Conservation (phyloP, 2,888 invertebrate species). For the Drosophila prostipennis region DNA sequence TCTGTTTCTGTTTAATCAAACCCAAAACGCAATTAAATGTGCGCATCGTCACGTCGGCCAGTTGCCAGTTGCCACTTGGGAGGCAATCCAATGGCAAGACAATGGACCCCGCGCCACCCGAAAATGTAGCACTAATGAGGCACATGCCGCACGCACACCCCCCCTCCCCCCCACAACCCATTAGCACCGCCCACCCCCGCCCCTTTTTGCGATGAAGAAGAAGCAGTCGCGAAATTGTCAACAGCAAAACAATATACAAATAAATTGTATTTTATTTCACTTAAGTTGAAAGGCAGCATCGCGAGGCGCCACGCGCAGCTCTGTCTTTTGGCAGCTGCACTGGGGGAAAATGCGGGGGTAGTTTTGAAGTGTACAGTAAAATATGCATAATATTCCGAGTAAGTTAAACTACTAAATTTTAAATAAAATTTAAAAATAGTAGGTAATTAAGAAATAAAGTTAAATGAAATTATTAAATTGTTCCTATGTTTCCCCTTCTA, state of each 20-base stretch:
- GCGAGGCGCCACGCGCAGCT: conserved; percentile 29
- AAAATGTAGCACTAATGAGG: conserved; percentile 53
- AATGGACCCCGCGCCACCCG: conserved; percentile 33
- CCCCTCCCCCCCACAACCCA: neutral
- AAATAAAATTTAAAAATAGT: no score
- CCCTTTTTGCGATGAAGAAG: neutral
- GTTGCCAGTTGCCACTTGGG: conserved; percentile 47
- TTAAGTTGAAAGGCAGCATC: conserved; percentile 58
- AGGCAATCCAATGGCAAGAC: conserved; percentile 39
- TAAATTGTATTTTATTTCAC: conserved; percentile 69
- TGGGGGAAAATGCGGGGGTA: neutral
- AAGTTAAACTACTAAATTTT: no score
- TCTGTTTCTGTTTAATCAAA: conserved; percentile 45
- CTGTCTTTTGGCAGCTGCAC: conserved; percentile 54
- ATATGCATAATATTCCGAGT: no score
- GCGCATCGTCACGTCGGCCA: conserved; percentile 51
- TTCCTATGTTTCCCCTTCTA: no score
- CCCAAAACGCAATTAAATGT: conserved; percentile 51
- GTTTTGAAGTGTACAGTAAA: no score
- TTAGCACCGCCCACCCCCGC: neutral
- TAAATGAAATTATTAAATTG: no score
- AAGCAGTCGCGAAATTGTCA: conserved; percentile 53
- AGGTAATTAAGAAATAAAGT: no score
- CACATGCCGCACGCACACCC: conserved; percentile 38
- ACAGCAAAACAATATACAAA: conserved; percentile 68